phyloP scores from a whole-genome alignment of 1,140 invertebrate species.

The Thaumatotibia leucotreta region DNA sequence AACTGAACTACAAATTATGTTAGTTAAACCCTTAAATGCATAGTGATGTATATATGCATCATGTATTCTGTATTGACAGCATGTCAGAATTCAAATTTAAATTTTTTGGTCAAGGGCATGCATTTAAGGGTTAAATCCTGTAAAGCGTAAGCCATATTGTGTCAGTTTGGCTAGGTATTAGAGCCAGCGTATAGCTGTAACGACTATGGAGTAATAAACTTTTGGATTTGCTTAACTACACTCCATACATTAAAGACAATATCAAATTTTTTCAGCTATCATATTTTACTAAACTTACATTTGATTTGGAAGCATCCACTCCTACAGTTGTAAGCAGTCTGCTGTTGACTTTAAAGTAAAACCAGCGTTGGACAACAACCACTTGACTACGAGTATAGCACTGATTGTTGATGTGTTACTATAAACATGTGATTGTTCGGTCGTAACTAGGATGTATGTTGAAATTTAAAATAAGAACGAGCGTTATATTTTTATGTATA shows the following conservation, averaged over 20 bases:
- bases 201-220: neutral
- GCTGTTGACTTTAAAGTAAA: neutral
- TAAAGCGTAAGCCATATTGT: neutral
- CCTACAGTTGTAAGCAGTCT: no score
- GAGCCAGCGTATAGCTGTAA: neutral
- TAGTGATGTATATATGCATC: no score
- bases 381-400: slow-evolving; percentile 18
- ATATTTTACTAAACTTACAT: no score
- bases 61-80: no score
- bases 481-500: slow-evolving; percentile 55
- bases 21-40: no score
- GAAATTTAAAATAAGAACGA: slow-evolving; percentile 46
- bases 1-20: neutral
- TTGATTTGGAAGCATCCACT: no score
- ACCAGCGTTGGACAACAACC: neutral
- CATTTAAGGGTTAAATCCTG: no score
- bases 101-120: no score
- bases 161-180: neutral
- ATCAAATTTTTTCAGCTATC: no score
- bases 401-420: slow-evolving; percentile 19
- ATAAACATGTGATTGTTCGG: slow-evolving; percentile 20
- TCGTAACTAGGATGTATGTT: slow-evolving; percentile 34
- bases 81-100: no score
- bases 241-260: no score
- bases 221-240: no score